Evolutionary conservation across 1,140 invertebrate genomes (phyloP).

Genomic region (Daktulosphaira vitifoliae): DNA sequence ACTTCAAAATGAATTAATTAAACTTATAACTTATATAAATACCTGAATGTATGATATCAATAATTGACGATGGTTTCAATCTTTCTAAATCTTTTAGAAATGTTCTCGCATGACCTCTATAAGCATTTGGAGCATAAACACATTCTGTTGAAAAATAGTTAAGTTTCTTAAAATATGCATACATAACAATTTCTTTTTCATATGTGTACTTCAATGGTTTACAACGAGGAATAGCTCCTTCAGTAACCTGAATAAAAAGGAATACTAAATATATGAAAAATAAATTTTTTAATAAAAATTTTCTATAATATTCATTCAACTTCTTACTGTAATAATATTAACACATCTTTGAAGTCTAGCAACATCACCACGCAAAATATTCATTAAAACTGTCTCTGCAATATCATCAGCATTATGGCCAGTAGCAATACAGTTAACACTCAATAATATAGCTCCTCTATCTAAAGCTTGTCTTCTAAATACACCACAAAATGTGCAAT

Average conservation of each 20-base stretch:
- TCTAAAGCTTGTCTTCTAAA: constrained; percentile 94
- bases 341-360: constrained; percentile 86
- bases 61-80: constrained; percentile 83
- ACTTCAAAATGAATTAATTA: too few relatives aligned
- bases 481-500: constrained; percentile 98
- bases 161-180: constrained; percentile 94
- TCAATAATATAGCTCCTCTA: constrained; percentile 75
- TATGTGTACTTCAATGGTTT: constrained; percentile 99
- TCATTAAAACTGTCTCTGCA: constrained; percentile 98
- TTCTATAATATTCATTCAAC: constrained; percentile 18
- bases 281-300: too few relatives aligned
- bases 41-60: constrained; percentile 97
- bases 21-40: constrained; percentile 38
- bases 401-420: constrained; percentile 99
- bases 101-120: constrained; percentile 84
- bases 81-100: constrained; percentile 95
- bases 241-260: constrained; percentile 57
- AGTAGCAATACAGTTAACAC: constrained; percentile 89
- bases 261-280: background rate
- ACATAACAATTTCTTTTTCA: constrained; percentile 99
- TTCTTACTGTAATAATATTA: constrained; percentile 75
- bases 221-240: constrained; percentile 80
- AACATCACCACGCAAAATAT: constrained; percentile 92
- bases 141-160: constrained; percentile 99
- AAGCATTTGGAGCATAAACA: constrained; percentile 96